Evolutionary conservation across 2,113 vertebrate species (phyloP), one percentile per base, ranked within the genome.

Genomic region (Asarcornis scutulata): DNA sequence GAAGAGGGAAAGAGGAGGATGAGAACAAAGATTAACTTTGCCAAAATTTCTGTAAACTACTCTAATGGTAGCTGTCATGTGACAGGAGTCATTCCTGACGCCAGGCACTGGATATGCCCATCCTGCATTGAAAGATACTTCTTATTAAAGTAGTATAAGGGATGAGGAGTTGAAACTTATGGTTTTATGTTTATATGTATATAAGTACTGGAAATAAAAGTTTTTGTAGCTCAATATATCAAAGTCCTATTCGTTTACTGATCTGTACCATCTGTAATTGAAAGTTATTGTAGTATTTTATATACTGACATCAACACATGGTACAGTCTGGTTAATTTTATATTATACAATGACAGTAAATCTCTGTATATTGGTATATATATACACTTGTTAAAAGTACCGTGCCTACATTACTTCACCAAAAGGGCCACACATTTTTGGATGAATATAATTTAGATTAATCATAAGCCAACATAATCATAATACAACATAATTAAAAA

Each of bases 1-100:
- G 12, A 1, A 3, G 55, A 1, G 5, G 2, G 7, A 5, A 6
- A 2, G 13, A 48, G 15, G 17, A 52, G 22, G 48, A 40, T 21
- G 21, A 73, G 89, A 87, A 50, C 27, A 7, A 36, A 40, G 60
- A 72, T 27, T 56, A 82, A 32, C 9, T 76, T 91, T 50, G 3
- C 3, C 27, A 88, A 76, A 71, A 58, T 36, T 71, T 74, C 25
- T 67, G 36, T 69, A 26, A 81, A 40, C 0, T 4, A 22, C 5
- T 69, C 9, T 31, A 29, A 52, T 40, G 53, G 23, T 56, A 52
- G 8, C 9, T 75, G 8, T 36, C 42, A 34, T 29, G 14, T 64
- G 17, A 29, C 18, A 79, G 34, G 26, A 9, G 55, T 48, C 20
- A 36, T 48, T 85, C 25, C 16, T 71, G 15, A 27, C 46, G 6